Evolutionary conservation across 1,140 invertebrate species (phyloP).

Genomic region (Grapholita molesta): DNA sequence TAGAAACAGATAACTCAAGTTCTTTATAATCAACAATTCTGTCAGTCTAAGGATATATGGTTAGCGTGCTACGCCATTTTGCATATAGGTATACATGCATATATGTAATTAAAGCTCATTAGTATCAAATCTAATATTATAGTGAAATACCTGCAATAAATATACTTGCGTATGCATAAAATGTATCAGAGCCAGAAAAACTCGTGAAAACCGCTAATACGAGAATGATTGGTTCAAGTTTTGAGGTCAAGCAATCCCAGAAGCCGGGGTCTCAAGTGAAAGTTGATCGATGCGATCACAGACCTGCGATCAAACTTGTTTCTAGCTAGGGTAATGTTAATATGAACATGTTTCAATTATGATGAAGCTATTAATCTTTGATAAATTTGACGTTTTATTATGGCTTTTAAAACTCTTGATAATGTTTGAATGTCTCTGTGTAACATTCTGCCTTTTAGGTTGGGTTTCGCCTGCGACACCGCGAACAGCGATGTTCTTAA

Average conservation of each 20-base stretch:
- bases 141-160: no score
- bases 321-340: not conserved
- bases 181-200: not conserved
- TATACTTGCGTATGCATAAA: not conserved
- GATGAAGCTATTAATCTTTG: not conserved
- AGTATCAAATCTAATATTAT: no score
- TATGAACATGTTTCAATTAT: not conserved
- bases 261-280: conserved; percentile 36
- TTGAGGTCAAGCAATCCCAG: conserved; percentile 31
- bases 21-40: no score
- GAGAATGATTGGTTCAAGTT: conserved; percentile 17
- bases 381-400: not conserved
- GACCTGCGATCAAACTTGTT: conserved; percentile 13
- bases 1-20: no score
- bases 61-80: no score
- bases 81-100: no score
- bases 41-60: no score
- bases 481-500: no score
- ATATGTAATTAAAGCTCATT: no score
- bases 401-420: not conserved
- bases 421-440: no score
- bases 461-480: no score
- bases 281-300: conserved; percentile 36
- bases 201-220: not conserved
- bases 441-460: no score